These are phyloP conservation scores for Stenotaenia linearis DNA, from an alignment of 2,888 invertebrate genomes.

Conservation along the genomic window DNA sequence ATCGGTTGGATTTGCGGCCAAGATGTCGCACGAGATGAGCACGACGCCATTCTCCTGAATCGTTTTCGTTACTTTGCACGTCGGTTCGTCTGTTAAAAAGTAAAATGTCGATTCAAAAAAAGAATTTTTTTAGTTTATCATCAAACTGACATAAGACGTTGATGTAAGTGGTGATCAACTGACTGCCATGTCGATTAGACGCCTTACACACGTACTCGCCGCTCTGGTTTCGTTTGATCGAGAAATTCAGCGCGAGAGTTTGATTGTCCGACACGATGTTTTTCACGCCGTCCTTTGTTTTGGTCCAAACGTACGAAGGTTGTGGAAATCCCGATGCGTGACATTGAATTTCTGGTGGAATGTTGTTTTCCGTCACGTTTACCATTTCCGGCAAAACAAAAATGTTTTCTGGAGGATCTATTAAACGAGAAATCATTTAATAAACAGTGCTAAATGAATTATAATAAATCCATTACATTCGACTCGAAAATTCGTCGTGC, in stretches of 20 bases:
- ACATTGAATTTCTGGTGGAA: conserved; percentile 38
- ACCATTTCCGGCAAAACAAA: conserved; percentile 56
- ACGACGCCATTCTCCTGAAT: background rate
- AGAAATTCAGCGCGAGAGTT: conserved; percentile 58
- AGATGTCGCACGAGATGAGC: background rate
- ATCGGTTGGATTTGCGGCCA: background rate
- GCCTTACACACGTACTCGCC: conserved; percentile 68
- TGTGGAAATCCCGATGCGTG: conserved; percentile 47
- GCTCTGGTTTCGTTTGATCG: conserved; percentile 62
- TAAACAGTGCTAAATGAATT: background rate
- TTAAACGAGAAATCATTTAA: background rate
- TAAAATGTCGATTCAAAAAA: too few species aligned
- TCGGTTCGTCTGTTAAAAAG: background rate
- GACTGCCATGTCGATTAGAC: conserved; percentile 66
- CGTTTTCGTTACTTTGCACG: background rate
- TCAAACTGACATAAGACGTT: conserved; percentile 85
- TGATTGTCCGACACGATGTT: conserved; percentile 26
- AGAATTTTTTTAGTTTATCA: too few species aligned
- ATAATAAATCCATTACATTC: conserved; percentile 62
- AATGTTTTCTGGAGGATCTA: conserved; percentile 80
- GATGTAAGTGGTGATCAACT: conserved; percentile 61
- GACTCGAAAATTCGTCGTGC: conserved; percentile 75
- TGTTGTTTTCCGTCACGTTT: conserved; percentile 44
- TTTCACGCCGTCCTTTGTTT: background rate
- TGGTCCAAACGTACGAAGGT: conserved; percentile 66